A percentile compares a stretch with the other conserved stretches of the same genome.
These are phyloP conservation scores for Drosophila seclusa DNA, from an alignment of 2,888 invertebrate genomes.

Conservation along the genomic window DNA sequence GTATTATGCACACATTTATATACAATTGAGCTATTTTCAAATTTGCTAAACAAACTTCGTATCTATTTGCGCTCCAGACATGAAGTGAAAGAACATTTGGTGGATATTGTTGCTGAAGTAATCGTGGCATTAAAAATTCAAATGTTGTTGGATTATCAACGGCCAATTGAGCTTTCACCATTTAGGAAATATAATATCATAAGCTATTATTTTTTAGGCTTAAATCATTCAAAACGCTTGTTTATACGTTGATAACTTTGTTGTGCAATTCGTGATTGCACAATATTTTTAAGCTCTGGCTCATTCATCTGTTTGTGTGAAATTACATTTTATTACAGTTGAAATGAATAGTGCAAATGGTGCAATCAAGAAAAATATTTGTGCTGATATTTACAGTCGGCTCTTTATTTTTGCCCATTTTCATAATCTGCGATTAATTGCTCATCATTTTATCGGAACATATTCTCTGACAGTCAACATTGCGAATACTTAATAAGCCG, in stretches of 20 bases:
- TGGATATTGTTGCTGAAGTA: background rate
- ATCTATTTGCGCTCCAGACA: background rate
- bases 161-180: background rate
- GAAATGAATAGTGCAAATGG: background rate
- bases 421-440: slow-evolving; percentile 40
- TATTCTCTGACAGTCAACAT: slow-evolving; percentile 1
- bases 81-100: background rate
- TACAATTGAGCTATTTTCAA: background rate
- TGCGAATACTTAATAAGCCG: slow-evolving; percentile 49
- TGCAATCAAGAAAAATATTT: slow-evolving; percentile 8
- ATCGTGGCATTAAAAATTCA: background rate
- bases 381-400: background rate
- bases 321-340: background rate
- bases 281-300: background rate
- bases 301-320: background rate
- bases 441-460: slow-evolving; percentile 15
- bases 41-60: background rate
- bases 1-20: slow-evolving; percentile 3
- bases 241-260: background rate
- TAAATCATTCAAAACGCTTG: background rate
- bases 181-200: background rate
- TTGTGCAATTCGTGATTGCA: background rate
- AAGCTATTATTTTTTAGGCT: background rate
- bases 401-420: slow-evolving; percentile 9
- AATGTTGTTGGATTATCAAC: slow-evolving; percentile 1